phyloP scores from a whole-genome alignment of 1,140 invertebrate genomes.

The Hyles euphorbiae region DNA sequence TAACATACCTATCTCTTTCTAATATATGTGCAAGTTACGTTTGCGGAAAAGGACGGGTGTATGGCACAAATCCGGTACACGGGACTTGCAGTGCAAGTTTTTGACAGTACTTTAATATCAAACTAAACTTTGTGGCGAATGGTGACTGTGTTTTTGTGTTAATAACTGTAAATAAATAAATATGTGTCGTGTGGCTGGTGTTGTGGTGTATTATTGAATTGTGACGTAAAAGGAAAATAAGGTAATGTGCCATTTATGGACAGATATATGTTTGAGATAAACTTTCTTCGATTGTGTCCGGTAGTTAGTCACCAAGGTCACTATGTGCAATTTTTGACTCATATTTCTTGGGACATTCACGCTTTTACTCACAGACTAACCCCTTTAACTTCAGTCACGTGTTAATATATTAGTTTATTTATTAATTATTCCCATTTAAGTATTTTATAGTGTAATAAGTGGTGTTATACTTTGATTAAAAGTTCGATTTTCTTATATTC shows the following conservation, averaged over 20 bases:
- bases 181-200: slow-evolving; percentile 20
- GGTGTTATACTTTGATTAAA: no score
- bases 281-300: slow-evolving; percentile 41
- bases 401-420: no score
- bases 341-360: no score
- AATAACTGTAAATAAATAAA: slow-evolving; percentile 31
- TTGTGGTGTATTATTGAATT: slow-evolving; percentile 19
- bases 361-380: no score
- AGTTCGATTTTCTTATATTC: no score
- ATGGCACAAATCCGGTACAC: slow-evolving; percentile 35
- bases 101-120: slow-evolving; percentile 58
- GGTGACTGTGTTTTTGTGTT: slow-evolving; percentile 36
- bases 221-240: neutral
- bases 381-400: no score
- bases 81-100: slow-evolving; percentile 66
- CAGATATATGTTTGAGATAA: slow-evolving; percentile 26
- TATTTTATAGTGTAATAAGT: no score
- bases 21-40: neutral
- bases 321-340: neutral
- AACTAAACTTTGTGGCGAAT: slow-evolving; percentile 32
- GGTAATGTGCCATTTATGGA: neutral
- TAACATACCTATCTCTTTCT: slow-evolving; percentile 32
- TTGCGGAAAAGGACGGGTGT: slow-evolving; percentile 16
- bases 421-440: no score
- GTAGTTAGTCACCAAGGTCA: slow-evolving; percentile 52